Base-by-base conservation (phyloP, 2,797 vertebrate species). In the Aphelocoma californica region DNA sequence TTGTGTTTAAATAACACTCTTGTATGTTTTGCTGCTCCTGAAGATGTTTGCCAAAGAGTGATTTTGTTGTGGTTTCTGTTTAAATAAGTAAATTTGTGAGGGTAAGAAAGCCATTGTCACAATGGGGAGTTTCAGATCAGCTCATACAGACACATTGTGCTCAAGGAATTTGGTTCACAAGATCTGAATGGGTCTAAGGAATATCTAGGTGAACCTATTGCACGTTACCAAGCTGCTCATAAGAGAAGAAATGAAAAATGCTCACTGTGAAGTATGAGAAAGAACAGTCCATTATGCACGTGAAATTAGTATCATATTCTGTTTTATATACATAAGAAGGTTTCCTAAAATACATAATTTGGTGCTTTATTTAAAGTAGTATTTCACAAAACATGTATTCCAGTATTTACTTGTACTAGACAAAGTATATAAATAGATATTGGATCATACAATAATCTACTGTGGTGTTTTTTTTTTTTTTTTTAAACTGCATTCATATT, bases 381-480 rank as follows among this genome's bases (percentile, higher is more conserved):
- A 95, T 97, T 98, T 94, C 36, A 81, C 36, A 81, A 92, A 83
- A 74, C 17, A 42, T 21, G 19, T 73, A 97, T 65, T 98, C 96
- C 96, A 97, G 69, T 97, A 97, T 97, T 98, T 97, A 96, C 97
- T 97, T 97, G 92, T 98, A 97, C 98, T 98, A 97, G 97, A 97
- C 92, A 97, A 98, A 97, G 96, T 97, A 96, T 97, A 97, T 98
- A 98, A 98, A 97, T 97, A 98, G 95, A 95, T 93, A 97, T 96
- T 97, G 98, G 95, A 95, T 98, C 96, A 97, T 97, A 96, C 93
- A 96, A 81, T 97, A 96, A 98, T 87, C 69, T 88, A 31, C 34
- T 42, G 4, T 82, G 32, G 14, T 34, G 34, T 34, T 34, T 34
- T 34, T 34, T 34, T 34, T 34, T 34, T 34, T 7, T 34, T 34